Evolutionary conservation across 2,113 vertebrate species (phyloP), one percentile per base, ranked within the genome.

Genomic region (Mustelus asterias): DNA sequence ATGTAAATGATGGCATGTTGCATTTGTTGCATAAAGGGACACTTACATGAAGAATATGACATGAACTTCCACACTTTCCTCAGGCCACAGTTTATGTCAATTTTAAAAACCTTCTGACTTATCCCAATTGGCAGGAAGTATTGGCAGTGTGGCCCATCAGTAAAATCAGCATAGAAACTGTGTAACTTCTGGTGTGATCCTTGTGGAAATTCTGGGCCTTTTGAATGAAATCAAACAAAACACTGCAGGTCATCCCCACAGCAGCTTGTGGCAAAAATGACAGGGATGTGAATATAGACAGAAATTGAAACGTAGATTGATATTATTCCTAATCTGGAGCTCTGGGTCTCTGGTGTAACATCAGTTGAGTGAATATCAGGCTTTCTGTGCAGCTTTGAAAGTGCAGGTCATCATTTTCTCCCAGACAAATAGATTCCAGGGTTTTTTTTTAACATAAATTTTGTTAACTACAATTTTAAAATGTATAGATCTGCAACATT

Each of bases 211-310:
- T 90, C 48, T 54, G 24, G 88, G 29, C 11, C 54, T 90, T 48
- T 90, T n/a, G 65, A 70, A 44, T 70, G 37, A 70, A 94, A 69
- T 20, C 9, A 98, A 98, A 98, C 97, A 98, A 98, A 97, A 97
- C 97, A 97, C 76, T 96, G 96, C 96, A 97, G 97, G 98, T 98
- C 97, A 98, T 97, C 98, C 97, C 97, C 96, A 97, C 97, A 97
- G 97, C 97, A 97, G 97, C 97, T 97, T 96, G 97, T 97, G 97
- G 96, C 97, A 96, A 96, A 89, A 97, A 97, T 97, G 98, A 98
- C 98, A 98, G 97, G 97, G 97, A 97, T 97, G 96, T 98, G 97
- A 97, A 97, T 97, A 96, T 96, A 97, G 97, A 97, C 96, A 96
- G 97, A 97, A 98, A 98, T 97, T 97, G 97, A 97, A 97, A 98